phyloP scores from a whole-genome alignment of 2,888 invertebrate genomes.

The Saturnia japonica region DNA sequence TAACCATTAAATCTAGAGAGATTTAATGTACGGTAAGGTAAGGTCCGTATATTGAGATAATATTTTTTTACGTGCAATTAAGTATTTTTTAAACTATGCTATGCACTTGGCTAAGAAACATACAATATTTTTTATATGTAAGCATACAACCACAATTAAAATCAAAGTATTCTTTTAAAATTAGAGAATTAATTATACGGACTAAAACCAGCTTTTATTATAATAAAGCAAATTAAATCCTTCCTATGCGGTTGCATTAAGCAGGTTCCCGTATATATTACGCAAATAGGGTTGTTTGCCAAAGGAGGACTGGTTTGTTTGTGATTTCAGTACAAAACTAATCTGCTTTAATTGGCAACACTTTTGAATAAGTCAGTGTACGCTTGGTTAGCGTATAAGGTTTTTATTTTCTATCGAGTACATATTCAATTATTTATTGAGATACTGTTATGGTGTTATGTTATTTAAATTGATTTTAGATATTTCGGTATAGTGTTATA shows the following conservation, averaged over 20 bases:
- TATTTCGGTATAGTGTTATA: too few relatives aligned
- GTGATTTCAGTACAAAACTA: neutral
- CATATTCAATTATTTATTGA: neutral
- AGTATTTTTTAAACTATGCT: neutral
- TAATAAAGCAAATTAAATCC: conserved; percentile 5
- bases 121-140: neutral
- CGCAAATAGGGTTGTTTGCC: conserved; percentile 11
- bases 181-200: neutral
- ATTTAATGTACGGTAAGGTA: too few relatives aligned
- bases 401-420: neutral
- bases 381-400: neutral
- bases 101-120: neutral
- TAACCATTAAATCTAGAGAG: neutral
- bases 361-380: conserved; percentile 1
- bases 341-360: conserved; percentile 11
- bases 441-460: neutral
- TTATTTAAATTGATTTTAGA: too few relatives aligned
- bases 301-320: conserved; percentile 8
- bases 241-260: conserved; percentile 10
- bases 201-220: conserved; percentile 1
- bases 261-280: neutral
- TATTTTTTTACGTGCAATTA: neutral
- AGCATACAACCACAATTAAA: neutral
- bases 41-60: neutral
- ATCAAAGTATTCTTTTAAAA: neutral